Base-by-base conservation (phyloP, 1,140 invertebrate genomes). In the Meteorus sp. region DNA sequence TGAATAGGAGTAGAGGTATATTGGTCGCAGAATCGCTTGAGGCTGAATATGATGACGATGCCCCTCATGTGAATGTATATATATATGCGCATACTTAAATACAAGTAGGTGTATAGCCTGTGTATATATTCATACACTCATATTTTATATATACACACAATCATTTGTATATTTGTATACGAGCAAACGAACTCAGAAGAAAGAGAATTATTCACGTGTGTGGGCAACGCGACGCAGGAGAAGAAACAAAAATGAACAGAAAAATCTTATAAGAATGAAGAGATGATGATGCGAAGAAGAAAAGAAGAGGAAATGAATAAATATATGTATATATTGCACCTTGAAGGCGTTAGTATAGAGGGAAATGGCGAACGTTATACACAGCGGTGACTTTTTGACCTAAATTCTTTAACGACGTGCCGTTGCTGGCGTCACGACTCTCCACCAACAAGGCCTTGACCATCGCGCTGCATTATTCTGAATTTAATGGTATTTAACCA, bases 41-140 rank as follows among this genome's bases (percentile, higher is more conserved):
- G 43, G 43, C 43, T 23, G 43, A n/a, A n/a, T n/a, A n/a, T 45
- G 43, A 45, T 23, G 43, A 35, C 3, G 3, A 45, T 45, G 22
- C 76, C 74, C 74, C 75, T 76, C 70, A 73, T 78, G 73, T n/a
- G n/a, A n/a, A n/a, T n/a, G 77, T 19, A n/a, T 29, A 27, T 19
- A 8, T 33, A 27, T 44, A 19, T 17, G 29, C 22, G 23, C 19
- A 22, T 35, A 15, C 9, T n/a, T 37, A 22, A 22, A 51, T 29
- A 51, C 33, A 20, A 27, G 47, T 50, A 29, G n/a, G n/a, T n/a
- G n/a, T n/a, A n/a, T n/a, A n/a, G n/a, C n/a, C n/a, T n/a, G n/a
- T n/a, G n/a, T n/a, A n/a, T n/a, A n/a, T n/a, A n/a, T n/a, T n/a
- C n/a, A n/a, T n/a, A n/a, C n/a, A n/a, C n/a, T n/a, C n/a, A n/a